These are phyloP conservation scores for Bryconaethiops microstoma DNA, from an alignment of 2,797 vertebrate genomes.

Conservation along the genomic window DNA sequence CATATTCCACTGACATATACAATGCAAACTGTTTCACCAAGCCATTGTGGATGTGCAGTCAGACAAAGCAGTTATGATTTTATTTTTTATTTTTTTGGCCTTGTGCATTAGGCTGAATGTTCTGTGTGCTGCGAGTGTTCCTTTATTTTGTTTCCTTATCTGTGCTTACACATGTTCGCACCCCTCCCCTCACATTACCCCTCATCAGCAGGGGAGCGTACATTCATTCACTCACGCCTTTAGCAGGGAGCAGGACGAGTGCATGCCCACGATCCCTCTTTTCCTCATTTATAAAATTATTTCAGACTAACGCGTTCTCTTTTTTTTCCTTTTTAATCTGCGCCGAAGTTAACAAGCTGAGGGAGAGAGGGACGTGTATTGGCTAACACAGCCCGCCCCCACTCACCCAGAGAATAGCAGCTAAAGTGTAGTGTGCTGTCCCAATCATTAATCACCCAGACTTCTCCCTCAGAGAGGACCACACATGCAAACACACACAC, in stretches of 20 bases:
- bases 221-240: slow-evolving; percentile 48
- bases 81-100: neutral
- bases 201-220: slow-evolving; percentile 29
- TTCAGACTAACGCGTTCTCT: slow-evolving; percentile 33
- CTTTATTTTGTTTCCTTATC: slow-evolving; percentile 40
- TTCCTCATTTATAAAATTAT: slow-evolving; percentile 51
- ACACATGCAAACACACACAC: slow-evolving; percentile 23
- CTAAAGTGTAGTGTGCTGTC: slow-evolving; percentile 44
- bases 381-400: slow-evolving; percentile 34
- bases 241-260: slow-evolving; percentile 21
- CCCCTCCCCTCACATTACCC: slow-evolving; percentile 32
- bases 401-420: slow-evolving; percentile 32
- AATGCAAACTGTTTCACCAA: too few relatives aligned
- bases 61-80: neutral
- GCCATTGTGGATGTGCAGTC: too few relatives aligned
- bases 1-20: too few relatives aligned
- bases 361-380: slow-evolving; percentile 50
- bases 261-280: slow-evolving; percentile 34
- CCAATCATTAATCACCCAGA: slow-evolving; percentile 55
- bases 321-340: slow-evolving; percentile 47
- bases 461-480: slow-evolving; percentile 37
- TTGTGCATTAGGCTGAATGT: slow-evolving; percentile 15
- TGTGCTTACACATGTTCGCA: slow-evolving; percentile 43
- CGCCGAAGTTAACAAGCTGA: slow-evolving; percentile 56
- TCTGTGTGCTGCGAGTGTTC: neutral